Percentiles rank a stretch among this genome's conserved stretches.
Evolutionary conservation across 2,797 vertebrate genomes (phyloP).

Genomic region (Simalia tracyae): DNA sequence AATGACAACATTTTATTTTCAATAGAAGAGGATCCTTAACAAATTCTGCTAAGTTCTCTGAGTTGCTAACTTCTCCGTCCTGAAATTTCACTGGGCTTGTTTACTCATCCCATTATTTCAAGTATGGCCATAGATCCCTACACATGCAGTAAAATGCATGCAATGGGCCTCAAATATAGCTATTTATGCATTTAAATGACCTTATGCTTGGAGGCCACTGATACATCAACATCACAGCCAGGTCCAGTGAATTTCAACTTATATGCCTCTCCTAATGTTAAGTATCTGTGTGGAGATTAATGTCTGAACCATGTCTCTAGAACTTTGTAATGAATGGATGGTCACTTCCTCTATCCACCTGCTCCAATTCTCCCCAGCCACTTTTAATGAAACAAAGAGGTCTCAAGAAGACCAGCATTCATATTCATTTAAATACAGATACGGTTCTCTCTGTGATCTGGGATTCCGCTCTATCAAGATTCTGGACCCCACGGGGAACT

Average conservation of each 20-base stretch:
- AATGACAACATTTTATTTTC: not conserved
- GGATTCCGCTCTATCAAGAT: not conserved
- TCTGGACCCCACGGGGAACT: not conserved
- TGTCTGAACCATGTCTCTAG: not conserved
- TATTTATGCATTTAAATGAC: not conserved
- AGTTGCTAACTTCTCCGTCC: not conserved
- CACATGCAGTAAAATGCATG: not conserved
- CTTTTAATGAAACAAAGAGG: not conserved
- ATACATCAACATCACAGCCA: not conserved
- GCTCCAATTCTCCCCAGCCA: not conserved
- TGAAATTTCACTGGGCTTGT: not conserved
- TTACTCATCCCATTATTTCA: not conserved
- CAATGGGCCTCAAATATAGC: not conserved
- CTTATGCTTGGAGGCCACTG: not conserved
- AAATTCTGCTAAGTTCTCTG: not conserved
- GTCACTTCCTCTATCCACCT: not conserved
- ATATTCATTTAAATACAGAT: not conserved
- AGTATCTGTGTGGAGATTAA: not conserved
- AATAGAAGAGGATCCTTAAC: not conserved
- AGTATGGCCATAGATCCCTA: not conserved
- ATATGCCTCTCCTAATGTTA: not conserved
- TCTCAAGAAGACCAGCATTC: not conserved
- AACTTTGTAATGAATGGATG: not conserved
- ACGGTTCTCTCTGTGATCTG: not conserved
- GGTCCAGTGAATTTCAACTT: not conserved